Percentiles rank a stretch among this genome's conserved stretches.
Evolutionary conservation across 2,113 vertebrate species (phyloP).

Genomic region (Acanthochromis polyacanthus): DNA sequence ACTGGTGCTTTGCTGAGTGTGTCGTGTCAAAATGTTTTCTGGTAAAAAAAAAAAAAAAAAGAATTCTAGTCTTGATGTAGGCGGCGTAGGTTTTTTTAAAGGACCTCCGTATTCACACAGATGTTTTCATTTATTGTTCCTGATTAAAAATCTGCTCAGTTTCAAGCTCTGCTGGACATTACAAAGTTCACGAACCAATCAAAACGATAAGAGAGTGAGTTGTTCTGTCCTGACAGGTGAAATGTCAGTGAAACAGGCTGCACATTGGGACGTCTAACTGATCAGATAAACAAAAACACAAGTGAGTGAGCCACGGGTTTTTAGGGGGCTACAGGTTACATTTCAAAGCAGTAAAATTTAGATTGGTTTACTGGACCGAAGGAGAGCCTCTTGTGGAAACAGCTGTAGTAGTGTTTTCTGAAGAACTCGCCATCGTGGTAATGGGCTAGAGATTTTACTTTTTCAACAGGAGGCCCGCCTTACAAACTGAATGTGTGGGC

Average conservation of each 20-base stretch:
- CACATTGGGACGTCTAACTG: not conserved
- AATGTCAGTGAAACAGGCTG: not conserved
- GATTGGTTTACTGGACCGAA: no score
- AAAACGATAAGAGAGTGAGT: not conserved
- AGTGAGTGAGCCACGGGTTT: not conserved
- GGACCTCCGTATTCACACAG: not conserved
- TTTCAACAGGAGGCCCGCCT: no score
- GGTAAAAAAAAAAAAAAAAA: not conserved
- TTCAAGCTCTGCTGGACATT: not conserved
- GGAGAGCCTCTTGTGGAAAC: no score
- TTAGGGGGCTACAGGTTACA: not conserved
- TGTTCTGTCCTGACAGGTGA: not conserved
- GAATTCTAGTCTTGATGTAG: no score
- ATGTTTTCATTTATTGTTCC: not conserved
- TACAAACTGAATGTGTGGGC: no score
- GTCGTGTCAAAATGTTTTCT: not conserved
- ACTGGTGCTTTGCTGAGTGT: not conserved
- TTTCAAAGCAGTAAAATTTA: not conserved
- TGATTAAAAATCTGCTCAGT: not conserved
- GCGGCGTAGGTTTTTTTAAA: not conserved
- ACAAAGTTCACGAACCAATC: not conserved
- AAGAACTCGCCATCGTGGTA: no score
- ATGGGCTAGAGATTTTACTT: no score
- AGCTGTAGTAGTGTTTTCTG: no score
- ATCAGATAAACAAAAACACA: not conserved